These are phyloP conservation scores for Salvator merianae DNA, from an alignment of 2,113 vertebrate species.

Conservation along the genomic window DNA sequence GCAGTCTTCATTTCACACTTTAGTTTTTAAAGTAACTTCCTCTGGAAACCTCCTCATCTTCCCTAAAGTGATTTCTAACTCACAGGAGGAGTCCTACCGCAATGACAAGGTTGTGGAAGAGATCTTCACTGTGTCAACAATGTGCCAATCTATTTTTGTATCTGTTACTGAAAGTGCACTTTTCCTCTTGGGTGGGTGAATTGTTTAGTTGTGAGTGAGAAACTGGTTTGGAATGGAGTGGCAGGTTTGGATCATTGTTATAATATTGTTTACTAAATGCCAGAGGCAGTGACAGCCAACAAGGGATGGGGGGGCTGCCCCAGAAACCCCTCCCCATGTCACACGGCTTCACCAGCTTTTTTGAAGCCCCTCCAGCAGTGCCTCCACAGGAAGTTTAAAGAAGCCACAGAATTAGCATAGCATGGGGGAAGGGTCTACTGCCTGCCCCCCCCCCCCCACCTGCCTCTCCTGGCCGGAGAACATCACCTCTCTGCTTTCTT, in stretches of 20 bases:
- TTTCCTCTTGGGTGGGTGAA: conserved; percentile 48
- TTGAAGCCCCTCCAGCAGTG: too few relatives aligned
- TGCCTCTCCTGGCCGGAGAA: conserved; percentile 22
- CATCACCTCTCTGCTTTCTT: conserved; percentile 39
- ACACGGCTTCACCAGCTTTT: too few relatives aligned
- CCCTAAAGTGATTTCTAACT: conserved; percentile 53
- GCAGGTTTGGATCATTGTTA: conserved; percentile 43
- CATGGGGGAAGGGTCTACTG: too few relatives aligned
- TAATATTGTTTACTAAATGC: conserved; percentile 37
- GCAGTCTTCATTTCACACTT: conserved; percentile 11
- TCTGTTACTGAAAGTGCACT: conserved; percentile 73
- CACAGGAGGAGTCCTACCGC: conserved; percentile 34
- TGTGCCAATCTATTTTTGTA: conserved; percentile 79
- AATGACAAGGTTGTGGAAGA: conserved; percentile 56
- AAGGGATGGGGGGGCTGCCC: too few relatives aligned
- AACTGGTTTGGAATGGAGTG: conserved; percentile 40
- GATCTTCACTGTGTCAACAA: conserved; percentile 66
- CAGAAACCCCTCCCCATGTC: too few relatives aligned
- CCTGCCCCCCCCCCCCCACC: too few relatives aligned
- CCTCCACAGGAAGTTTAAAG: too few relatives aligned
- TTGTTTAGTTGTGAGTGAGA: conserved; percentile 32
- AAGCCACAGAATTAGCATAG: too few relatives aligned
- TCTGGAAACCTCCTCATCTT: conserved; percentile 37
- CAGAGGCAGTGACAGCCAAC: not conserved
- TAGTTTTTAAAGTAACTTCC: conserved; percentile 26